phyloP scores from a whole-genome alignment of 2,113 vertebrate genomes.

The Trinectes maculatus region DNA sequence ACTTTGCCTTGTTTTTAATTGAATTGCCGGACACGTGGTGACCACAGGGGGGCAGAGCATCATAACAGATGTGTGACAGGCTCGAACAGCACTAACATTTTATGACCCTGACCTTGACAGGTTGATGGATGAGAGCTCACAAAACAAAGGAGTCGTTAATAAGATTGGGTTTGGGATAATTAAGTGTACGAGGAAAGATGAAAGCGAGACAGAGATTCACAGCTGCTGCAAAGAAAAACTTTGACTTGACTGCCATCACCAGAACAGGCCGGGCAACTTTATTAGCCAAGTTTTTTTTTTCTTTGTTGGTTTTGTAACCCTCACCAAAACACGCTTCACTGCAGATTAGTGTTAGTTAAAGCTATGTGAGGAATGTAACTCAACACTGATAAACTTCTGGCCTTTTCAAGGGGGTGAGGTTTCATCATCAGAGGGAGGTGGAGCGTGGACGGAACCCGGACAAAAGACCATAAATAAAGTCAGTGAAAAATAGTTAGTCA shows the following conservation, averaged over 20 bases:
- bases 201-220: constrained; percentile 6
- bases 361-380: constrained; percentile 74
- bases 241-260: neutral
- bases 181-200: neutral
- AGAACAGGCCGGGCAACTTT: constrained; percentile 67
- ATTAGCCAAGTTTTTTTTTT: neutral
- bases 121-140: constrained; percentile 6
- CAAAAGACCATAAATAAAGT: neutral
- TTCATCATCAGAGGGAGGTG: constrained; percentile 41
- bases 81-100: neutral
- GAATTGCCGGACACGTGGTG: neutral
- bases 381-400: constrained; percentile 73
- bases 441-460: neutral
- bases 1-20: neutral
- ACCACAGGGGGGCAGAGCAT: constrained; percentile 56
- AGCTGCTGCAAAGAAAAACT: neutral
- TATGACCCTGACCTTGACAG: constrained; percentile 17
- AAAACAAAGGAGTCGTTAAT: constrained; percentile 1
- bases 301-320: constrained; percentile 45
- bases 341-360: constrained; percentile 42
- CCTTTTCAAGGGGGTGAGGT: constrained; percentile 46
- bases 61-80: neutral
- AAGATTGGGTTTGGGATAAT: constrained; percentile 22
- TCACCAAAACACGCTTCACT: constrained; percentile 26
- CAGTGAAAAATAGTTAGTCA: too few species aligned